Base-by-base conservation (phyloP, 2,113 vertebrate genomes). In the Pseudolaguvia tuberculata region DNA sequence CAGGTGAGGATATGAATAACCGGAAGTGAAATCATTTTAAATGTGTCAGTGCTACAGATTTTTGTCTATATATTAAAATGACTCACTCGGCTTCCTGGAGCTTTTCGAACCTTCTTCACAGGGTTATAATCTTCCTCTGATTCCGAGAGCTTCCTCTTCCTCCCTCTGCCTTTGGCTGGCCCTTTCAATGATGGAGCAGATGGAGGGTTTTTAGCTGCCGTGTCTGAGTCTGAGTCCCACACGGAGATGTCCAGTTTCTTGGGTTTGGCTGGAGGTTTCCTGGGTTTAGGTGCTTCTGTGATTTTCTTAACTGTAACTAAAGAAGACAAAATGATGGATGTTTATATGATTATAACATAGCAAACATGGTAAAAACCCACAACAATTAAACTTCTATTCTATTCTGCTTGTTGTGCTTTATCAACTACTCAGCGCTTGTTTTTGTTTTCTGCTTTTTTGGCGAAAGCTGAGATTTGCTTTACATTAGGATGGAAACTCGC, bases 141-240 rank as follows among this genome's bases (percentile, higher is more conserved):
- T 72, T 90, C 93, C 3, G 97, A 98, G 50, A 87, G 84, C 94
- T 95, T 99, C 87, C 95, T 94, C 91, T 97, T 99, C 87, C 90
- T 96, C 25, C 94, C 95, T 83, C 95, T 88, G 11, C 95, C 93
- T 93, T 96, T 97, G 85, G 94, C 94, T 93, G 84, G 47, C 72
- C 94, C 92, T 94, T 96, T 99, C 57, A 91, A 88, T 68, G 23
- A 27, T 20, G 63, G 63, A 27, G 90, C 78, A 57, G 89, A 77
- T 84, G 89, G 51, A 35, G 88, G 82, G 84, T 95, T 94, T 88
- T 94, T 98, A 92, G 93, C 92, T 82, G 91, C 86, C 31, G 93
- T 92, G 86, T 98, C 97, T 7, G 95, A 97, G 84, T 99, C 97
- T 0, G 95, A 98, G 84, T 99, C 97, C 81, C 94, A 97, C 86